These are phyloP conservation scores for Erpornis zantholeuca DNA, from an alignment of 2,113 vertebrate genomes.

Conservation along the genomic window DNA sequence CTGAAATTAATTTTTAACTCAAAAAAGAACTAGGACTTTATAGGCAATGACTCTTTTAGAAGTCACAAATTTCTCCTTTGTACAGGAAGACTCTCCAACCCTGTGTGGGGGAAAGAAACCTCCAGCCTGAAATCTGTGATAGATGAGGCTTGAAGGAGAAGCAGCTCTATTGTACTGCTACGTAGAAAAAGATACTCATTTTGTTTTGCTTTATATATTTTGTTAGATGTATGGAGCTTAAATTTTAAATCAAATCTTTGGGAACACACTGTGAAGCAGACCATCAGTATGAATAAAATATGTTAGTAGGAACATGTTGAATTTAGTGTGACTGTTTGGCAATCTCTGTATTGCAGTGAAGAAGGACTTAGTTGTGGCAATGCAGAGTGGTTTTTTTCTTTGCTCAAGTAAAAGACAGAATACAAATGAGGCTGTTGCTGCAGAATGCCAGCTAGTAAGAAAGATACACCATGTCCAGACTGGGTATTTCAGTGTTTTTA, in stretches of 20 bases:
- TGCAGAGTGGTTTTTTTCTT: background rate
- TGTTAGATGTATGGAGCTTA: background rate
- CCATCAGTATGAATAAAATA: conserved; percentile 28
- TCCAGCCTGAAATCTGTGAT: background rate
- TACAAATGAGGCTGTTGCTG: conserved; percentile 13
- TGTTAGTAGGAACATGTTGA: background rate
- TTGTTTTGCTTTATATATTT: conserved; percentile 13
- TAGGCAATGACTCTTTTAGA: background rate
- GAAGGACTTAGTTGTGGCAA: background rate
- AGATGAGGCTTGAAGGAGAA: background rate
- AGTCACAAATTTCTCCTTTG: background rate
- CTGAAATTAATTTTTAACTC: background rate
- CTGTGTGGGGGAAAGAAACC: background rate
- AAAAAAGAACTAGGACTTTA: background rate
- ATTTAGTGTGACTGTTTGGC: background rate
- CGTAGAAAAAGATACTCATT: background rate
- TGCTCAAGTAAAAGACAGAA: background rate
- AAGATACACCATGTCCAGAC: background rate
- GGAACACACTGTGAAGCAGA: background rate
- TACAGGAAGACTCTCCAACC: background rate
- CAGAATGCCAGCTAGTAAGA: background rate
- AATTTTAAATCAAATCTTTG: conserved; percentile 25
- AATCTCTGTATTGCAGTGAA: background rate
- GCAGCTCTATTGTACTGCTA: background rate
- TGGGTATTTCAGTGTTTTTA: background rate